Percentiles rank a stretch among this genome's conserved stretches.
phyloP scores from a whole-genome alignment of 2,797 vertebrate species.

The Megalops cyprinoides region DNA sequence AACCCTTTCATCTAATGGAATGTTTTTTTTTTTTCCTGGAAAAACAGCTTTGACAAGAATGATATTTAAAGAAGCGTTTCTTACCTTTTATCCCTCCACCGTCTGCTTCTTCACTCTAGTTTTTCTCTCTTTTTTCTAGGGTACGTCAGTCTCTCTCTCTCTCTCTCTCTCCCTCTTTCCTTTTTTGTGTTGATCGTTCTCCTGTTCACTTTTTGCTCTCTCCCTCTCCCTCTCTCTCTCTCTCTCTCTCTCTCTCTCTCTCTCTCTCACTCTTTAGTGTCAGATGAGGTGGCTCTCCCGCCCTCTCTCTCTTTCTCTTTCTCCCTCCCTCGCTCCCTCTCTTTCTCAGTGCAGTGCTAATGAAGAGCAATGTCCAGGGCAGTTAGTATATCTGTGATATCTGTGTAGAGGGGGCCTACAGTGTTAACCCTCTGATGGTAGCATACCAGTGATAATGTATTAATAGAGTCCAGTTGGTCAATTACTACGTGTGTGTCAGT shows the following conservation, averaged over 20 bases:
- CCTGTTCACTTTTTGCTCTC: slow-evolving; percentile 29
- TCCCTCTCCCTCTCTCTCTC: background rate
- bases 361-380: slow-evolving; percentile 21
- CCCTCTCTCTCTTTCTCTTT: slow-evolving; percentile 26
- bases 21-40: background rate
- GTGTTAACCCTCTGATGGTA: background rate
- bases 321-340: background rate
- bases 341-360: slow-evolving; percentile 14
- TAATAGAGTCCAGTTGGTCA: background rate
- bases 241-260: slow-evolving; percentile 21
- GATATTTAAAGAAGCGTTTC: slow-evolving; percentile 17
- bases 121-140: slow-evolving; percentile 11
- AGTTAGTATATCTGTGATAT: background rate
- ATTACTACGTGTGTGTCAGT: slow-evolving; percentile 10
- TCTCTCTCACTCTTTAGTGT: slow-evolving; percentile 50
- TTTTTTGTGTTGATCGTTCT: background rate
- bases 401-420: background rate
- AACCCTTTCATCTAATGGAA: slow-evolving; percentile 6
- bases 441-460: slow-evolving; percentile 3
- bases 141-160: slow-evolving; percentile 33
- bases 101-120: slow-evolving; percentile 39
- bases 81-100: slow-evolving; percentile 54
- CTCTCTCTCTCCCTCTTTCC: slow-evolving; percentile 8
- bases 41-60: background rate
- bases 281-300: slow-evolving; percentile 71